Base-by-base conservation (phyloP, 1,140 invertebrate genomes). In the Drosophila sturtevanti region DNA sequence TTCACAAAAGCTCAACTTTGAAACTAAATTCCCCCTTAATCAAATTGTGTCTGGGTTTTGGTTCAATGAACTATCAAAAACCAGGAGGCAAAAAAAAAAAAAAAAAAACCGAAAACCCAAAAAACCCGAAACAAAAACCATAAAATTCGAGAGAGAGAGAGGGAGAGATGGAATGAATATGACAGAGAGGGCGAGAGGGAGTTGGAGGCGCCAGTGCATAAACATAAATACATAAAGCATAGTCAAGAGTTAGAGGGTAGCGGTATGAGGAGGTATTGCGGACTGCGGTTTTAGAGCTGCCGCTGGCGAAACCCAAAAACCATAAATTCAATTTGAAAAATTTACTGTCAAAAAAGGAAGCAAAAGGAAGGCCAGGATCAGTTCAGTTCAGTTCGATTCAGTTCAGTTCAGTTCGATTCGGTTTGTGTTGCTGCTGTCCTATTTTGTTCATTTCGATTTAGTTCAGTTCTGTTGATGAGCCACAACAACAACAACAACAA, bases 311-410 rank as follows among this genome's bases (percentile, higher is more conserved):
- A 76, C 79, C 77, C 51, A 63, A 80, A 77, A 77, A 72, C 73
- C 78, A 85, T 86, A 85, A 85, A 85, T 85, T 85, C 81, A 85
- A 85, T 85, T 85, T 77, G 73, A 85, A 76, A 76, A 85, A 85
- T 85, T 85, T 85, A 85, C 61, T 81, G 81, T 86, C 77, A 86
- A 59, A 72, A 72, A 11, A 52, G 18, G 24, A 34, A 34, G 38
- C 9, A 44, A 9, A n/a, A n/a, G n/a, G n/a, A n/a, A 9, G 16
- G 18, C 16, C 14, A 4, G 34, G 21, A 14, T 38, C 1, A 2
- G 34, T 6, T 18, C 41, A 16, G 16, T 44, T 44, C 7, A 14
- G 21, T 4, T 55, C 52, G 14, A 16, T 7, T 44, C 5, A 41
- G 51, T 51, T 34, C 38, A 14, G 52, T 56, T 61, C 68, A 59